A percentile compares a stretch with the other conserved stretches of the same genome.
phyloP scores from a whole-genome alignment of 2,797 vertebrate species.

The Phoeniculus purpureus region DNA sequence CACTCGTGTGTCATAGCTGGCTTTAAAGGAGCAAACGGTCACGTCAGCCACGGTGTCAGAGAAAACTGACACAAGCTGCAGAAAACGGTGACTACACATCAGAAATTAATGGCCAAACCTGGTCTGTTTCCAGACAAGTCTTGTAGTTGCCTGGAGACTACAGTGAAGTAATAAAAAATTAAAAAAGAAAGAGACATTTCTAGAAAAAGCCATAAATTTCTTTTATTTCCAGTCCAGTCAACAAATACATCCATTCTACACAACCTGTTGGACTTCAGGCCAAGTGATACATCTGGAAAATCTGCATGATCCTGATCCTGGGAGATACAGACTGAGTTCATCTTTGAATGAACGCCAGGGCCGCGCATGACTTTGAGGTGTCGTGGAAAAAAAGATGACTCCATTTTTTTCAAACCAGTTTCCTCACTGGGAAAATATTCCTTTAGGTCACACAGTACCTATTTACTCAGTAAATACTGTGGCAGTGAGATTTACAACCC shows the following conservation, averaged over 20 bases:
- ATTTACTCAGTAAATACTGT: constrained; percentile 12
- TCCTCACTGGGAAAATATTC: constrained; percentile 13
- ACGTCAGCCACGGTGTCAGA: not conserved
- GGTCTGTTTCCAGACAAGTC: not conserved
- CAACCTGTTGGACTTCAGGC: not conserved
- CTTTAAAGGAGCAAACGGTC: not conserved
- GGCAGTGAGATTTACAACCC: not conserved
- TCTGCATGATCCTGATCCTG: not conserved
- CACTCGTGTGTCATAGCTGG: rapidly evolving
- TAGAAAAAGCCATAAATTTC: not conserved
- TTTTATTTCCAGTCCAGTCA: not conserved
- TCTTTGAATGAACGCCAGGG: not conserved
- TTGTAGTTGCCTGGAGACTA: not conserved
- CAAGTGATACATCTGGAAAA: not conserved
- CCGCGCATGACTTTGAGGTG: not conserved
- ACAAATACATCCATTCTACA: not conserved
- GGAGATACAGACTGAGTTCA: not conserved
- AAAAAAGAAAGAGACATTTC: not conserved
- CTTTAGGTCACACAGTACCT: constrained; percentile 2
- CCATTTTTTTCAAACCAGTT: constrained; percentile 4
- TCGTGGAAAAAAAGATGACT: not conserved
- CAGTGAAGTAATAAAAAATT: not conserved
- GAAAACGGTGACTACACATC: not conserved
- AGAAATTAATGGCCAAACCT: not conserved
- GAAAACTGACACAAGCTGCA: not conserved